Percentiles rank a stretch among this genome's conserved stretches.
phyloP scores from a whole-genome alignment of 2,113 vertebrate genomes.

The Macheiramphus alcinus region DNA sequence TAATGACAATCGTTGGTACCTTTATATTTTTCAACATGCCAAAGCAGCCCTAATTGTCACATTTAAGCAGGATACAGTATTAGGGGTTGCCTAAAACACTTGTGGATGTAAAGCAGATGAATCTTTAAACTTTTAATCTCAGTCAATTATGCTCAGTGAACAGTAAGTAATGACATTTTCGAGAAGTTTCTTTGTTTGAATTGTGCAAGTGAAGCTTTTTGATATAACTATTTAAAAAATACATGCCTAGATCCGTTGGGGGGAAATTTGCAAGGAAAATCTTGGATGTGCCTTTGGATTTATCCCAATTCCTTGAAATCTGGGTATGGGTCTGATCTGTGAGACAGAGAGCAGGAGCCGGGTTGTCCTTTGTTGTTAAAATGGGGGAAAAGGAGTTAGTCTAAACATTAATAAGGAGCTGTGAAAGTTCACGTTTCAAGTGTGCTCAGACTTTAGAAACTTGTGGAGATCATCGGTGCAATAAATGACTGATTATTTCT shows the following conservation, averaged over 20 bases:
- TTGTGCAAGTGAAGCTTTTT: conserved; percentile 15
- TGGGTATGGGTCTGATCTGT: background rate
- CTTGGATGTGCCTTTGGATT: background rate
- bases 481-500: conserved; percentile 6
- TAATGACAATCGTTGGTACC: conserved; percentile 34
- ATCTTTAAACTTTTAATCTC: conserved; percentile 69
- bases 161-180: conserved; percentile 73
- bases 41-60: conserved; percentile 55
- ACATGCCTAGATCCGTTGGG: background rate
- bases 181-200: conserved; percentile 57
- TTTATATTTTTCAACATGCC: conserved; percentile 58
- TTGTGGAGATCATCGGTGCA: background rate
- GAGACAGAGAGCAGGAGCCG: background rate
- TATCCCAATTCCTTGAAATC: background rate
- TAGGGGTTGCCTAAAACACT: conserved; percentile 52
- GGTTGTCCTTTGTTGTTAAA: conserved; percentile 37
- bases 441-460: conserved; percentile 1
- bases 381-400: background rate
- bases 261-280: background rate
- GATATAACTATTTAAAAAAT: background rate
- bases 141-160: conserved; percentile 68
- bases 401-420: conserved; percentile 5
- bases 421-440: background rate
- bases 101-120: conserved; percentile 66
- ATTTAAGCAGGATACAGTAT: conserved; percentile 39